phyloP scores from a whole-genome alignment of 2,888 invertebrate species.

The Pollenia griseotomentosa region DNA sequence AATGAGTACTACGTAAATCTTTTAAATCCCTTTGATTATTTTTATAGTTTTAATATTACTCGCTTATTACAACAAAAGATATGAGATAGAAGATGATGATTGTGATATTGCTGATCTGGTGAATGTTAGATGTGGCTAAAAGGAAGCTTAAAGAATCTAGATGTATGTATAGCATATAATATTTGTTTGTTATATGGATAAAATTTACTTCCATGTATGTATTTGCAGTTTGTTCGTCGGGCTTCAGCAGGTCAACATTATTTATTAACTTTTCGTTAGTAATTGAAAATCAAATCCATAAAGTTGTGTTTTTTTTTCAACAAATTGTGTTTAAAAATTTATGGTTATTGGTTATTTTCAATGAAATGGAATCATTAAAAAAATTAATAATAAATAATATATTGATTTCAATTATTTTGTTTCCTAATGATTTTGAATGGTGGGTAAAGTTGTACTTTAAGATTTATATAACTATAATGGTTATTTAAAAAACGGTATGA shows the following conservation, averaged over 20 bases:
- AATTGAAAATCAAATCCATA: conserved; percentile 48
- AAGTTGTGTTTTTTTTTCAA: not conserved
- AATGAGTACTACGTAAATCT: conserved; percentile 21
- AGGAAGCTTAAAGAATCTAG: not conserved
- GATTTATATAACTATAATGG: not conserved
- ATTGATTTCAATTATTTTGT: conserved; percentile 10
- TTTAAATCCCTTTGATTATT: conserved; percentile 58
- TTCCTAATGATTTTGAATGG: not conserved
- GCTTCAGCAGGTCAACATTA: conserved; percentile 24
- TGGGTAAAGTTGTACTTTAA: not conserved
- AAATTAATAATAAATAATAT: conserved; percentile 25
- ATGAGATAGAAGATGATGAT: not conserved
- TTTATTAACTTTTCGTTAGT: conserved; percentile 45
- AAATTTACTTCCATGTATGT: not conserved
- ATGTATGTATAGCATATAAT: not conserved
- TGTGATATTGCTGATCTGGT: conserved; percentile 26
- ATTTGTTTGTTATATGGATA: conserved; percentile 8
- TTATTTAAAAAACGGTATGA: too few species aligned
- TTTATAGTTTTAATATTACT: conserved; percentile 43
- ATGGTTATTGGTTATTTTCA: conserved; percentile 16
- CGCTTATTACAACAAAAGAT: conserved; percentile 17
- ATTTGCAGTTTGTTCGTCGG: not conserved
- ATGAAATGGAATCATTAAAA: conserved; percentile 29
- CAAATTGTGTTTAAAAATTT: not conserved
- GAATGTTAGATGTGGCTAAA: conserved; percentile 29